phyloP scores from a whole-genome alignment of 2,113 vertebrate species.

The Prochilodus magdalenae region DNA sequence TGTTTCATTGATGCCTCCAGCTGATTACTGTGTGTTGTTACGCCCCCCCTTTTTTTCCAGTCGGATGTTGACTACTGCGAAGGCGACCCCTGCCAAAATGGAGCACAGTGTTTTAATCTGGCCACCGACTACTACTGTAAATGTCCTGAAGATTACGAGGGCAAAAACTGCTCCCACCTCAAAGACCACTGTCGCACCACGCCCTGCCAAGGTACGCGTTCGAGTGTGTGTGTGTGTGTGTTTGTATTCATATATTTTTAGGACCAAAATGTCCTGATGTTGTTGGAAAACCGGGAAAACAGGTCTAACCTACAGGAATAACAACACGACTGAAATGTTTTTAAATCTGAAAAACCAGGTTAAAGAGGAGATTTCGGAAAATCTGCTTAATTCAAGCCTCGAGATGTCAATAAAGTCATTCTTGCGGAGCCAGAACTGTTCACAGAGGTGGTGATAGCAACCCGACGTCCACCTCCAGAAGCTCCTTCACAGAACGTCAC shows the following conservation, averaged over 20 bases:
- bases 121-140: conserved; percentile 89
- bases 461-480: no score
- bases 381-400: no score
- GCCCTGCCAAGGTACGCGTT: conserved; percentile 83
- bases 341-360: no score
- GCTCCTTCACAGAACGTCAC: no score
- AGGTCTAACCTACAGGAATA: no score
- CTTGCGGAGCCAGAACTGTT: no score
- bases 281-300: neutral
- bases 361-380: no score
- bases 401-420: no score
- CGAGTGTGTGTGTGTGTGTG: neutral
- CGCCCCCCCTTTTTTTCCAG: conserved; percentile 62
- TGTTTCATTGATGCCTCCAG: no score
- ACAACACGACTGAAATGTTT: neutral
- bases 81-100: conserved; percentile 86
- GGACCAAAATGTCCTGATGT: neutral
- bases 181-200: conserved; percentile 89
- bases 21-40: no score
- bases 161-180: conserved; percentile 89
- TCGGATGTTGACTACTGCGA: conserved; percentile 89
- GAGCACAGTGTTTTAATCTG: conserved; percentile 87
- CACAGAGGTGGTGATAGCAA: no score
- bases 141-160: conserved; percentile 88
- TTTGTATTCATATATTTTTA: neutral